Percentiles rank a stretch among this genome's conserved stretches.
Evolutionary conservation across 2,797 vertebrate genomes (phyloP).

Genomic region (Aratinga solstitialis): DNA sequence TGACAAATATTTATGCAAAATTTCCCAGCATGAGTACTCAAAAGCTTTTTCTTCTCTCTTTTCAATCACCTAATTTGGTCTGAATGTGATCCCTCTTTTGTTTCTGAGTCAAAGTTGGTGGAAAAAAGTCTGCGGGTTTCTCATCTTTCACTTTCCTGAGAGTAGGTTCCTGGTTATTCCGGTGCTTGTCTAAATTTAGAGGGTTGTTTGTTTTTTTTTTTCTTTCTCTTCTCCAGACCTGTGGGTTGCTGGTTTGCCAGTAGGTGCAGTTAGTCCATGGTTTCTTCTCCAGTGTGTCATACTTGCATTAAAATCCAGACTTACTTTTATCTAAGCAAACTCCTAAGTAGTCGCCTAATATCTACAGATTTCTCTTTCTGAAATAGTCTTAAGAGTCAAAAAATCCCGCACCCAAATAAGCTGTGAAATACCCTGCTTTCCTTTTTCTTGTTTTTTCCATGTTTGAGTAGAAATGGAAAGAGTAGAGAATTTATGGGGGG

Average conservation of each 20-base stretch:
- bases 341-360: neutral
- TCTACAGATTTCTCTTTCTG: neutral
- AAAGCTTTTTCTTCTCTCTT: neutral
- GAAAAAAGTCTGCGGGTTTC: neutral
- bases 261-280: neutral
- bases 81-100: neutral
- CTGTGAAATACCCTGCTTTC: neutral
- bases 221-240: neutral
- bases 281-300: neutral
- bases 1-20: neutral
- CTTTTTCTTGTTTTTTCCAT: neutral
- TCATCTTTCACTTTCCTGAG: neutral
- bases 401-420: accelerated
- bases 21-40: neutral
- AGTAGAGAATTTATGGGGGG: neutral
- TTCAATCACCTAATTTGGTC: neutral
- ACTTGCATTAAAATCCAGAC: neutral
- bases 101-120: neutral
- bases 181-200: neutral
- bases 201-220: neutral
- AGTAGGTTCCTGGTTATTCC: neutral
- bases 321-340: neutral
- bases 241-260: neutral
- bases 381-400: neutral
- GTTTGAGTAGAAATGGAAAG: neutral